These are phyloP conservation scores for Catalaphyllia jardinei DNA, from an alignment of 64 coral and sea anemone genomes.

Conservation along the genomic window DNA sequence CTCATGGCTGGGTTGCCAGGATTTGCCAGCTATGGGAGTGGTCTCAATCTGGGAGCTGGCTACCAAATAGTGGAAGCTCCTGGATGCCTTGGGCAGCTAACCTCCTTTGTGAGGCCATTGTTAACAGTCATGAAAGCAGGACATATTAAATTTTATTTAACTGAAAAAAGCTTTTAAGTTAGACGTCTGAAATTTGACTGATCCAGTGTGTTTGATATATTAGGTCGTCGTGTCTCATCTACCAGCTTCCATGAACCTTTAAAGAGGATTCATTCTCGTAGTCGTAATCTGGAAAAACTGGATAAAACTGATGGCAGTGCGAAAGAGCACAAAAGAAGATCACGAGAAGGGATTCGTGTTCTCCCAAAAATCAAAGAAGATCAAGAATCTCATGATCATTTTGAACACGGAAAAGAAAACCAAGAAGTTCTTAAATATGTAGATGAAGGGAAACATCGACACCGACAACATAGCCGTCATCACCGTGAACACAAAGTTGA, in stretches of 20 bases:
- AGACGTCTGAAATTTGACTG: background rate
- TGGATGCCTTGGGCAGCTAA: too few species aligned
- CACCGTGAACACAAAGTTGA: constrained; percentile 27
- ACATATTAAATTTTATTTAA: too few species aligned
- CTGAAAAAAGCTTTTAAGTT: background rate
- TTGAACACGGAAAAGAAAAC: background rate
- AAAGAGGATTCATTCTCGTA: constrained; percentile 42
- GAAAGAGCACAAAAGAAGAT: constrained; percentile 15
- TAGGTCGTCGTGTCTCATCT: constrained; percentile 42
- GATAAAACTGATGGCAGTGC: constrained; percentile 1
- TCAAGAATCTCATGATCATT: background rate
- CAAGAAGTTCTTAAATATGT: background rate
- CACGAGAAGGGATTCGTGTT: constrained; percentile 11
- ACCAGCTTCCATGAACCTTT: constrained; percentile 70
- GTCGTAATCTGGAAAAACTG: constrained; percentile 13
- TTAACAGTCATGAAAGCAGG: too few species aligned
- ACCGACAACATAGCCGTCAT: constrained; percentile 30
- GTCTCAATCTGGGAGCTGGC: too few species aligned
- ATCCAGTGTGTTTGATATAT: background rate
- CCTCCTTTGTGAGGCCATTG: too few species aligned
- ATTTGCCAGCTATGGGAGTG: too few species aligned
- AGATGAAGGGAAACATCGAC: constrained; percentile 3
- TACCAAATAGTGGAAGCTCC: too few species aligned
- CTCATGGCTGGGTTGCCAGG: too few species aligned
- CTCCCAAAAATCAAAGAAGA: constrained; percentile 40